Evolutionary conservation across 2,797 vertebrate genomes (phyloP).

Genomic region (Pseudopleuronectes americanus): DNA sequence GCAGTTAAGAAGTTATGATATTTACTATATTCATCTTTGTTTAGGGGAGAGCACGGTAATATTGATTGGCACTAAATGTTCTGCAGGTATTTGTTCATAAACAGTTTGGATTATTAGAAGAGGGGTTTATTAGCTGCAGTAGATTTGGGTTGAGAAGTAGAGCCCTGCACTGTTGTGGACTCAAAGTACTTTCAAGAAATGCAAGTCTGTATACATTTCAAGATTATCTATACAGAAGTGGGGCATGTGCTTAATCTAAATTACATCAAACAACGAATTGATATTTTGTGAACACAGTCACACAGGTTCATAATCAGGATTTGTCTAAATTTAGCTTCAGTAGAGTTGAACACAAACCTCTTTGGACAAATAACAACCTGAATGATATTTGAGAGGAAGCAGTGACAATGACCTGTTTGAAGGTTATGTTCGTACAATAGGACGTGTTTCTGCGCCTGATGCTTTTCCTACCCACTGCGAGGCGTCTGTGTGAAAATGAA

Average conservation of each 20-base stretch:
- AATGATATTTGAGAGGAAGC: constrained; percentile 14
- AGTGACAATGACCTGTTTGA: constrained; percentile 21
- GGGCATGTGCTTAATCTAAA: too few species aligned
- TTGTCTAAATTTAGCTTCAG: too few species aligned
- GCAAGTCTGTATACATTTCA: too few species aligned
- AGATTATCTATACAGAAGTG: too few species aligned
- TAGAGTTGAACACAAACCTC: constrained; percentile 1
- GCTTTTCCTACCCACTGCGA: constrained; percentile 11
- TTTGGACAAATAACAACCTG: constrained; percentile 19
- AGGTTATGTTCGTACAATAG: constrained; percentile 26
- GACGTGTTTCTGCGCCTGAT: constrained; percentile 26
- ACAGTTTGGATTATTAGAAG: too few species aligned
- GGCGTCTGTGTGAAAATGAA: constrained; percentile 48
- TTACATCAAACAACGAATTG: too few species aligned
- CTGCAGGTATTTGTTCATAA: not conserved
- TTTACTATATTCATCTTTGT: not conserved
- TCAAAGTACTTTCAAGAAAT: too few species aligned
- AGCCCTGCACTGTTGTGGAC: too few species aligned
- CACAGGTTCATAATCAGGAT: too few species aligned
- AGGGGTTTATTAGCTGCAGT: too few species aligned
- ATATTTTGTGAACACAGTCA: too few species aligned
- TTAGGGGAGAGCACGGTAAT: not conserved
- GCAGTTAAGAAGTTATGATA: not conserved
- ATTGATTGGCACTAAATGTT: not conserved
- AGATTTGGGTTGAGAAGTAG: too few species aligned